These are phyloP conservation scores for Leptodactylus fallax DNA, from an alignment of 2,797 vertebrate species.

Conservation along the genomic window DNA sequence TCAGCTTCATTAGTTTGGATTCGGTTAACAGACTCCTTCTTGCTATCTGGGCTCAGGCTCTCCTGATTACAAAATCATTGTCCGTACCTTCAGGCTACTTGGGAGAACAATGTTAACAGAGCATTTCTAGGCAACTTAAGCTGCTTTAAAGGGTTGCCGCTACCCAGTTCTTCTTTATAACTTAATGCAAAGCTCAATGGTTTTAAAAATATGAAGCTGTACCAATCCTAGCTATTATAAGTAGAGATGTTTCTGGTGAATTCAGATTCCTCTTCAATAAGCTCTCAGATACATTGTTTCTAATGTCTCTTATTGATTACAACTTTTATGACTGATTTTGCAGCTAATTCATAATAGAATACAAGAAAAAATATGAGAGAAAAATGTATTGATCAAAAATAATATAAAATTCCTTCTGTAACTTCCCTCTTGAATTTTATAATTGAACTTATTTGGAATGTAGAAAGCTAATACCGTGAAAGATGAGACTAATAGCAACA, in stretches of 20 bases:
- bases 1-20: conserved; percentile 63
- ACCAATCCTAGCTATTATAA: conserved; percentile 45
- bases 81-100: conserved; percentile 61
- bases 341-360: background rate
- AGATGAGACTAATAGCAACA: background rate
- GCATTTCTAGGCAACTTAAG: conserved; percentile 60
- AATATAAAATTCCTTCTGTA: background rate
- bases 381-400: conserved; percentile 20
- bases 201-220: conserved; percentile 53
- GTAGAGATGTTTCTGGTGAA: conserved; percentile 28
- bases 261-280: conserved; percentile 43
- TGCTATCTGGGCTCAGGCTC: conserved; percentile 58
- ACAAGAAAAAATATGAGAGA: background rate
- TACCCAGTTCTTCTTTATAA: conserved; percentile 45
- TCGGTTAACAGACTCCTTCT: conserved; percentile 56
- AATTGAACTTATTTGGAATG: background rate
- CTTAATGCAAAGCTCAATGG: conserved; percentile 50
- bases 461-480: background rate
- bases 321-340: conserved; percentile 25
- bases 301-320: conserved; percentile 34
- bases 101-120: conserved; percentile 60
- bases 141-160: conserved; percentile 54
- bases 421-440: background rate
- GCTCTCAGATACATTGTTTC: background rate
- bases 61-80: conserved; percentile 62